Percentiles rank a stretch among this genome's conserved stretches.
These are phyloP conservation scores for Meda fulgida DNA, from an alignment of 2,797 vertebrate species.

Conservation along the genomic window DNA sequence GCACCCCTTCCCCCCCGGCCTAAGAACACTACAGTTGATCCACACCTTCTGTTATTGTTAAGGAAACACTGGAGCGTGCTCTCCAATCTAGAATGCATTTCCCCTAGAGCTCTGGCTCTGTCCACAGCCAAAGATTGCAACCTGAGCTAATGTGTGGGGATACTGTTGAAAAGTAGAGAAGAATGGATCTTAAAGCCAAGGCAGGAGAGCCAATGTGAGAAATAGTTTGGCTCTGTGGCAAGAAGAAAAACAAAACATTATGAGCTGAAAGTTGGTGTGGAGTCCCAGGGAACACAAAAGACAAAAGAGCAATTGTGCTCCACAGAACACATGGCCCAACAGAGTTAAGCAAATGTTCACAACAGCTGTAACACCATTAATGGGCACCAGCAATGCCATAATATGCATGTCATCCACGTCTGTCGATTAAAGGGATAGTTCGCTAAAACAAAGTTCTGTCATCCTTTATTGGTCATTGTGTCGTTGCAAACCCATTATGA, in stretches of 20 bases:
- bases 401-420: background rate
- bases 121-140: conserved; percentile 45
- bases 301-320: conserved; percentile 54
- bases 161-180: conserved; percentile 27
- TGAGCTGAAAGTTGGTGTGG: conserved; percentile 2
- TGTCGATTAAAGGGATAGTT: background rate
- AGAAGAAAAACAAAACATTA: conserved; percentile 47
- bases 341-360: conserved; percentile 44
- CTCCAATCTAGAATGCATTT: conserved; percentile 48
- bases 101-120: conserved; percentile 30
- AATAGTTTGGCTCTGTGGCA: conserved; percentile 40
- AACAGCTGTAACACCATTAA: conserved; percentile 47
- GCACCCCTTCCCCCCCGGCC: conserved; percentile 19
- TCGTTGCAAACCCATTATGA: background rate
- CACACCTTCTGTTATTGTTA: conserved; percentile 54
- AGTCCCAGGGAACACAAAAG: conserved; percentile 29
- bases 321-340: conserved; percentile 49
- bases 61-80: conserved; percentile 45
- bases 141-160: conserved; percentile 18
- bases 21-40: conserved; percentile 38
- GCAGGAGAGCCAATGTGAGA: conserved; percentile 32
- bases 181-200: conserved; percentile 38
- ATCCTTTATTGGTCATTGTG: background rate
- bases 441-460: background rate
- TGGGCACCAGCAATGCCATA: conserved; percentile 5